phyloP scores from a whole-genome alignment of 2,113 vertebrate species.

The Scartelaos histophorus region DNA sequence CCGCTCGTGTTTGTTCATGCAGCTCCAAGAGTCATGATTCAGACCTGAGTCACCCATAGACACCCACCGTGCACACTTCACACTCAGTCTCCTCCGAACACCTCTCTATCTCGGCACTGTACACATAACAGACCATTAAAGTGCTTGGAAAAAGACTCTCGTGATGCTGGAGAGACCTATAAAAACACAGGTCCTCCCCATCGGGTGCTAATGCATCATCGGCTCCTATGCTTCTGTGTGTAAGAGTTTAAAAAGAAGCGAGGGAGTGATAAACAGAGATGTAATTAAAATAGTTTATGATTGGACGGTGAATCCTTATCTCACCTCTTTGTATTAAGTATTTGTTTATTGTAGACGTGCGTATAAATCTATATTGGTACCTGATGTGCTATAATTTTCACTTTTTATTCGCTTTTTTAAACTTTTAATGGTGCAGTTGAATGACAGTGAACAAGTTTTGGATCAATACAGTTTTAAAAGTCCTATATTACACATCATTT shows the following conservation, averaged over 20 bases:
- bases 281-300: constrained; percentile 22
- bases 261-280: constrained; percentile 13
- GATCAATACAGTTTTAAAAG: neutral
- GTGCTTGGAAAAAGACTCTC: constrained; percentile 47
- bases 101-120: constrained; percentile 44
- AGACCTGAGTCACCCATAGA: constrained; percentile 72
- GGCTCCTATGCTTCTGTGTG: constrained; percentile 25
- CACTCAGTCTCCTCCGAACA: constrained; percentile 71
- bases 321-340: neutral
- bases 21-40: constrained; percentile 59
- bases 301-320: neutral
- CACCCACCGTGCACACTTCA: constrained; percentile 73
- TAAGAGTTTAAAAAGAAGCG: constrained; percentile 34
- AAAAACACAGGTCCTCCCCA: constrained; percentile 46
- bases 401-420: neutral
- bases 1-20: constrained; percentile 36
- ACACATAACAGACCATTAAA: constrained; percentile 42
- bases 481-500: too few species aligned
- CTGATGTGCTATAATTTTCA: neutral
- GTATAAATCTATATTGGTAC: neutral
- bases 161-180: constrained; percentile 55
- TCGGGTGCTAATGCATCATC: constrained; percentile 47
- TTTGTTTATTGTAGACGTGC: neutral
- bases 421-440: neutral
- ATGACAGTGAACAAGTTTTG: neutral